Evolutionary conservation across 2,797 vertebrate species (phyloP).

Genomic region (Epinephelus malabaricus): DNA sequence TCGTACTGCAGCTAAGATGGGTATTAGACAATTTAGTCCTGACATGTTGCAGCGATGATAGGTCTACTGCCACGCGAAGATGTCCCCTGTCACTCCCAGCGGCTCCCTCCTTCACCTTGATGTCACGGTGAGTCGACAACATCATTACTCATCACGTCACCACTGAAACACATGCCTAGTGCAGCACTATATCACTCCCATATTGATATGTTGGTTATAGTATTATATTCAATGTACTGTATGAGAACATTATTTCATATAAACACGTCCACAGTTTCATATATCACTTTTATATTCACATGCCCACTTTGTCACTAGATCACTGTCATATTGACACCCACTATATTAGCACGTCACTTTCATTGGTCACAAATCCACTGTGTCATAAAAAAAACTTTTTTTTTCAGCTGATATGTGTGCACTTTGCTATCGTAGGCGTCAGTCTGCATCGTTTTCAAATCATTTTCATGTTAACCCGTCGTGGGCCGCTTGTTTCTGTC

Average conservation of each 20-base stretch:
- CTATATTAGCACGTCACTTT: conserved; percentile 82
- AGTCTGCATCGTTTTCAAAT: conserved; percentile 85
- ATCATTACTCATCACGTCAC: conserved; percentile 81
- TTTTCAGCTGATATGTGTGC: conserved; percentile 76
- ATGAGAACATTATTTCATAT: conserved; percentile 84
- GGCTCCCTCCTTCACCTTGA: conserved; percentile 72
- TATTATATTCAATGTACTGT: conserved; percentile 81
- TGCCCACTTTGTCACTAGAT: conserved; percentile 82
- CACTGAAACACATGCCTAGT: conserved; percentile 81
- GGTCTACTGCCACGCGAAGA: conserved; percentile 54
- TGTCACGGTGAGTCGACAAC: conserved; percentile 76
- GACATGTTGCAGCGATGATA: conserved; percentile 71
- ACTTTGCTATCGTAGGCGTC: conserved; percentile 21
- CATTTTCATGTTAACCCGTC: conserved; percentile 99
- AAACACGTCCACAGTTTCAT: conserved; percentile 83
- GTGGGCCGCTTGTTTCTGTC: conserved; percentile 91
- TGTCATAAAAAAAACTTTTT: conserved; percentile 74
- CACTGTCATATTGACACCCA: conserved; percentile 83
- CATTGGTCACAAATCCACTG: conserved; percentile 82
- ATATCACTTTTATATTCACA: conserved; percentile 85
- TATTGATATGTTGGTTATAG: conserved; percentile 87
- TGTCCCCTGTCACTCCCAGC: conserved; percentile 64
- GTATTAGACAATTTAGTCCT: conserved; percentile 71
- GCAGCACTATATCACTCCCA: conserved; percentile 81
- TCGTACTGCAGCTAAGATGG: conserved; percentile 80